Conservation (phyloP, 2,797 vertebrate species). For the Myotis pilosus region DNA sequence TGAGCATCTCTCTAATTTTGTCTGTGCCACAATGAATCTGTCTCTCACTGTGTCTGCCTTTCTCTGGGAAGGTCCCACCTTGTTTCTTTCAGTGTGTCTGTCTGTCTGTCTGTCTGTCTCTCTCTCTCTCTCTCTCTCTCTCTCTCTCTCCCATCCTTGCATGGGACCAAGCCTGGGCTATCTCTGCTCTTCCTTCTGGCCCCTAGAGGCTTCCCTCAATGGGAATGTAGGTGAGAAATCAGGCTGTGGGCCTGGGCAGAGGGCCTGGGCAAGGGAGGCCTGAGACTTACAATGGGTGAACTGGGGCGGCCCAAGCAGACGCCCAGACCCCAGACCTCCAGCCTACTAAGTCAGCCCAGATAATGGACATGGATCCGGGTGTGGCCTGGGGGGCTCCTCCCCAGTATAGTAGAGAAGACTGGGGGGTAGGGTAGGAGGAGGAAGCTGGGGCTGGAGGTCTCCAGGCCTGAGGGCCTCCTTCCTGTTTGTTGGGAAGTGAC, state of each 20-base stretch:
- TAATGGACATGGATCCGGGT: background rate
- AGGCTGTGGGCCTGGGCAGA: background rate
- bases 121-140: background rate
- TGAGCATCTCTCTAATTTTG: background rate
- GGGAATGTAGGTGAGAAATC: background rate
- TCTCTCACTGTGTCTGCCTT: background rate
- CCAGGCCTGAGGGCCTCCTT: conserved; percentile 69
- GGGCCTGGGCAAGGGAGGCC: conserved; percentile 78
- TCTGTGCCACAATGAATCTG: background rate
- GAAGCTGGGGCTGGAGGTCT: conserved; percentile 64
- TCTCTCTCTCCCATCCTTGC: conserved; percentile 13
- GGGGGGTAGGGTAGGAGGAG: background rate
- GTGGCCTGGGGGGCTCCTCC: background rate
- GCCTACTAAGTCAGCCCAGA: background rate
- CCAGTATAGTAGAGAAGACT: background rate
- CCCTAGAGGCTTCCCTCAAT: background rate
- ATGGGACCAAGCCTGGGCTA: background rate
- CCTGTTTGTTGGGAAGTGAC: conserved; percentile 76
- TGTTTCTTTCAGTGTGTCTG: background rate
- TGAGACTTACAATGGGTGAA: conserved; percentile 88
- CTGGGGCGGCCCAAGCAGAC: conserved; percentile 79
- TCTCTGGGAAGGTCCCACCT: background rate
- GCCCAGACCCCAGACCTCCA: background rate
- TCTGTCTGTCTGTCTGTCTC: too few relatives aligned
- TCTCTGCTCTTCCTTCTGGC: background rate